These are phyloP conservation scores for Tupaia chinensis DNA, from an alignment of 2,113 vertebrate species.

Conservation along the genomic window DNA sequence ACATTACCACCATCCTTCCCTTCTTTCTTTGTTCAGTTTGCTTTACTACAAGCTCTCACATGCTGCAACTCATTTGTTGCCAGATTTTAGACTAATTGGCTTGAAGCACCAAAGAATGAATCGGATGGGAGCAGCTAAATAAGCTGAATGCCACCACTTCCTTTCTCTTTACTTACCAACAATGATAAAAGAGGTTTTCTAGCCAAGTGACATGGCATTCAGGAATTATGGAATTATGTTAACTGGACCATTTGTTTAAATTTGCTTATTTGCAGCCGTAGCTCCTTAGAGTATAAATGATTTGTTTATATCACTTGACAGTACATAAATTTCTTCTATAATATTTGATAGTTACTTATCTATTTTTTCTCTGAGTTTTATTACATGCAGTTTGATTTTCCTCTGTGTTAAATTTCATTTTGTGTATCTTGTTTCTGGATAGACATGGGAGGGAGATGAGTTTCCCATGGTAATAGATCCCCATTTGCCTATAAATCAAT, in stretches of 20 bases:
- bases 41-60: neutral
- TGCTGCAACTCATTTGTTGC: neutral
- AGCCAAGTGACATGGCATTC: conserved; percentile 6
- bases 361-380: conserved; percentile 48
- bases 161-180: conserved; percentile 53
- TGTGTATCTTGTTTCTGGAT: conserved; percentile 49
- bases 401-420: conserved; percentile 49
- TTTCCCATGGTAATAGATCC: conserved; percentile 49
- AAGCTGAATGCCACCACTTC: conserved; percentile 19
- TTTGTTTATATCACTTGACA: conserved; percentile 56
- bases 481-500: conserved; percentile 72
- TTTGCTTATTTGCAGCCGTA: conserved; percentile 12
- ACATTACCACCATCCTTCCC: neutral
- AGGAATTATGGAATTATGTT: neutral
- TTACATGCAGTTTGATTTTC: conserved; percentile 12
- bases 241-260: neutral
- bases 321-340: conserved; percentile 33
- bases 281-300: conserved; percentile 60
- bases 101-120: conserved; percentile 60
- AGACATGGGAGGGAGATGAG: conserved; percentile 32
- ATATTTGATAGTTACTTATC: conserved; percentile 43
- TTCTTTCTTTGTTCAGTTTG: neutral
- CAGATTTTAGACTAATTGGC: neutral
- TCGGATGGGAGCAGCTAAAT: neutral
- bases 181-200: neutral